Evolutionary conservation across 2,113 vertebrate genomes (phyloP), one percentile per base, ranked within the genome.

Genomic region (Marmota monax): DNA sequence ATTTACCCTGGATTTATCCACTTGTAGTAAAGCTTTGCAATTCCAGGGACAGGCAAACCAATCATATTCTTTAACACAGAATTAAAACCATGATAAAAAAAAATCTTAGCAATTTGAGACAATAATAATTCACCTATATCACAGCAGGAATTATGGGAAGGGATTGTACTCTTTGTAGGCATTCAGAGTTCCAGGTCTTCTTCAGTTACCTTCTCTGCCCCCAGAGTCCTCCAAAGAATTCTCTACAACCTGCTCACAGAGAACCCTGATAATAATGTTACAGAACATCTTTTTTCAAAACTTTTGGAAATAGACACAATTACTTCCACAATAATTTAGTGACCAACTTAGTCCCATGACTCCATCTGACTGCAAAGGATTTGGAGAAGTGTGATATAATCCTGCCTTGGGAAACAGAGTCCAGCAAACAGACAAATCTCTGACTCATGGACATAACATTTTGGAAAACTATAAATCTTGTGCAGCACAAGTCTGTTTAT

Each of bases 81-180:
- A 27, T 88, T 91, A 65, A 63, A 42, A 63, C 3, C 4, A 48
- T 70, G 34, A 76, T 79, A 48, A 56, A 29, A 10, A 83, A 22
- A 10, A 83, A 22, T 65, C 25, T 93, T 73, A 90, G 20, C 20
- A 16, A 83, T 78, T 23, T 84, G 83, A 61, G 51, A 69, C 2
- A 61, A 34, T 74, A 51, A 7, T 1, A 0, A 2, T 23, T 76
- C 12, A 48, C 8, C 20, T 45, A 83, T 7, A 12, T 58, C 37
- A 61, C 2, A n/a, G 29, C 63, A 77, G 34, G 18, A 65, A 48
- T 77, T 11, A 63, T 42, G 53, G 16, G 63, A 61, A 73, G 2
- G 2, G 2, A 4, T 10, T 51, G 4, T 1, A 9, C 0, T 77
- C 22, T 29, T 2, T 6, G 10, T 37, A 84, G 53, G 12, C 13